Percentiles rank a stretch among this genome's conserved stretches.
Conservation (phyloP, 2,113 vertebrate species). For the Egretta garzetta region DNA sequence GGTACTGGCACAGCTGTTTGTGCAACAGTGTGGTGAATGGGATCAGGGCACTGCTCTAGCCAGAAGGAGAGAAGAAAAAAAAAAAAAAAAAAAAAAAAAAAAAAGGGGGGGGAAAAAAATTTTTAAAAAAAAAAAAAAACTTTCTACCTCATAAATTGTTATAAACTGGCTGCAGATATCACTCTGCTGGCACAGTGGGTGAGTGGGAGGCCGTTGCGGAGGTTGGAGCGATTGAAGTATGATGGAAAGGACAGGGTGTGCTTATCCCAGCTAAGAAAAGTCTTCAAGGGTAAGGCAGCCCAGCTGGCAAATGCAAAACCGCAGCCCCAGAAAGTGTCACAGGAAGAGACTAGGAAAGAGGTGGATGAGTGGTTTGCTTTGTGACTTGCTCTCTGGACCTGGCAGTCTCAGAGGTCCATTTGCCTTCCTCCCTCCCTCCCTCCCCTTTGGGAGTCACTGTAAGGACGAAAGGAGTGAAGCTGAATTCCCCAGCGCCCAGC, state of each 20-base stretch:
- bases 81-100: neutral
- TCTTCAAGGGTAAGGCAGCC: neutral
- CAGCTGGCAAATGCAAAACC: neutral
- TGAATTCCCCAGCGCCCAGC: neutral
- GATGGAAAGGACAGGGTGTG: neutral
- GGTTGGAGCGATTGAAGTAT: neutral
- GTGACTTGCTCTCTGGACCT: neutral
- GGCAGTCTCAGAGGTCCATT: neutral
- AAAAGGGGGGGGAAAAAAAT: too few relatives aligned
- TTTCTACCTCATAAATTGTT: neutral
- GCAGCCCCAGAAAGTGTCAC: neutral
- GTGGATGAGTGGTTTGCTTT: neutral
- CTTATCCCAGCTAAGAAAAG: neutral
- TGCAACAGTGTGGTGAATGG: neutral
- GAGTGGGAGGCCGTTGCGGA: fast-evolving
- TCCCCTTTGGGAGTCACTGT: neutral
- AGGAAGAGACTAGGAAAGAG: neutral
- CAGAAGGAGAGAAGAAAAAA: too few relatives aligned
- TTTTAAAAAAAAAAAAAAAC: neutral
- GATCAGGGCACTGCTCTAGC: neutral
- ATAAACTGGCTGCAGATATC: neutral
- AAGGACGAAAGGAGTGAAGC: neutral
- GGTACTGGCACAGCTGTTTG: neutral
- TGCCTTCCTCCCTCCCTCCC: neutral
- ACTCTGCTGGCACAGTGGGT: neutral